These are phyloP conservation scores for Malurus melanocephalus DNA, from an alignment of 2,113 vertebrate genomes.

Conservation along the genomic window DNA sequence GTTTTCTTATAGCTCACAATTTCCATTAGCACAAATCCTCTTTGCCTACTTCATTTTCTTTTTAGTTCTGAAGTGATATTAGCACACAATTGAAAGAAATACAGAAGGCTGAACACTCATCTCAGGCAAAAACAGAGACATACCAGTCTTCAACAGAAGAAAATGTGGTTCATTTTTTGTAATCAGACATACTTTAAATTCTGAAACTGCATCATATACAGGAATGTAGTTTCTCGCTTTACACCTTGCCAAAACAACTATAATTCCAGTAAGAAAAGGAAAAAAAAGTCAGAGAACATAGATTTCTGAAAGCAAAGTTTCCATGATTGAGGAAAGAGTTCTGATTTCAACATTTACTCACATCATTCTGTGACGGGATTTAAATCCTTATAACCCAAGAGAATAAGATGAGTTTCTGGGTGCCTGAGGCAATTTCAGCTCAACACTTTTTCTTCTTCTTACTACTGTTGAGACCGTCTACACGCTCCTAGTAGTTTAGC, in stretches of 20 bases:
- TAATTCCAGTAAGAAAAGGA: not conserved
- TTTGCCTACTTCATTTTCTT: not conserved
- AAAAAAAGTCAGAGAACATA: not conserved
- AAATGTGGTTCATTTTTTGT: not conserved
- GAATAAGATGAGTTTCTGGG: not conserved
- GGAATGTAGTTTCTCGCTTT: not conserved
- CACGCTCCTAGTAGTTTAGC: not conserved
- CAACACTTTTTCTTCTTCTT: not conserved
- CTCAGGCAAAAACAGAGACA: not conserved
- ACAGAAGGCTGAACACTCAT: not conserved
- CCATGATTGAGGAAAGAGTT: not conserved
- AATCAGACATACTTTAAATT: not conserved
- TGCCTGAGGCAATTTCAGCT: not conserved
- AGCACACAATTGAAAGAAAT: not conserved
- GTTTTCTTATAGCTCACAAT: not conserved
- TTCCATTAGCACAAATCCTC: not conserved
- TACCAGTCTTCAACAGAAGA: not conserved
- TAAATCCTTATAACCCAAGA: not conserved
- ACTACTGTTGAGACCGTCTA: not conserved
- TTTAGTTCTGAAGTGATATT: not conserved
- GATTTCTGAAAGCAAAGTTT: not conserved
- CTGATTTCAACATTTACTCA: not conserved
- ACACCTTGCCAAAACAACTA: not conserved
- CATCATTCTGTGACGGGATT: not conserved
- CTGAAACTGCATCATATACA: not conserved